A percentile compares a stretch with the other conserved stretches of the same genome.
Evolutionary conservation across 2,888 invertebrate species (phyloP).

Genomic region (Lasioglossum villosulum): DNA sequence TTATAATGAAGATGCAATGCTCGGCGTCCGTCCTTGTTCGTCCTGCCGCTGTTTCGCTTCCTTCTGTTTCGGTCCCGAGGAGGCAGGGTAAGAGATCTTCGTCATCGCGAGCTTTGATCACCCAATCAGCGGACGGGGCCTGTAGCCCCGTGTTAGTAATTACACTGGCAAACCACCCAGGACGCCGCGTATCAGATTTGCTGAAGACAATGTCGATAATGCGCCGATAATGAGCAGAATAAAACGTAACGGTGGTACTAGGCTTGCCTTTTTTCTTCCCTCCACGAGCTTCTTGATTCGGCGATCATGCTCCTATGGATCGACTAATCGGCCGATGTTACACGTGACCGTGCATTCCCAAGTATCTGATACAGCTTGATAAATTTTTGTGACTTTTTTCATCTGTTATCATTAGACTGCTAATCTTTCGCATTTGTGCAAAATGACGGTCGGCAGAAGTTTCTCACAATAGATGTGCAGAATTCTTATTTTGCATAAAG

Average conservation of each 20-base stretch:
- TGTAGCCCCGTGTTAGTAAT: slow-evolving; percentile 74
- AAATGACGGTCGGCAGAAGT: too few species aligned
- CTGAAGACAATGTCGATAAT: slow-evolving; percentile 55
- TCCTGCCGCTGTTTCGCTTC: slow-evolving; percentile 22
- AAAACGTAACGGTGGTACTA: not conserved
- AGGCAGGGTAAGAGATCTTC: slow-evolving; percentile 54
- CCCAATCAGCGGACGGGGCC: slow-evolving; percentile 69
- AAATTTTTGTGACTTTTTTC: not conserved
- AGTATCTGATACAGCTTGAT: not conserved
- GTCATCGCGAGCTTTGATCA: slow-evolving; percentile 67
- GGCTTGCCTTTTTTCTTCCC: not conserved
- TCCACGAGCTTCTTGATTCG: not conserved
- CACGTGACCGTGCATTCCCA: not conserved
- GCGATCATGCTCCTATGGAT: not conserved
- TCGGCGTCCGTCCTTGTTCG: slow-evolving; percentile 51
- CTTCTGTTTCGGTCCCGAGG: slow-evolving; percentile 11
- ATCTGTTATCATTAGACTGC: not conserved
- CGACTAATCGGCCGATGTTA: not conserved
- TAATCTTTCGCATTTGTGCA: too few species aligned
- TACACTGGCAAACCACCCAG: slow-evolving; percentile 77
- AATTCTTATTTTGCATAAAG: too few species aligned
- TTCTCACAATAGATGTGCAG: too few species aligned
- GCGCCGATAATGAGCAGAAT: slow-evolving; percentile 32
- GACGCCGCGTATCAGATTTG: slow-evolving; percentile 63
- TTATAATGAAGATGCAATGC: slow-evolving; percentile 83